Evolutionary conservation across 2,113 vertebrate genomes (phyloP).

Genomic region (Bubo scandiacus): DNA sequence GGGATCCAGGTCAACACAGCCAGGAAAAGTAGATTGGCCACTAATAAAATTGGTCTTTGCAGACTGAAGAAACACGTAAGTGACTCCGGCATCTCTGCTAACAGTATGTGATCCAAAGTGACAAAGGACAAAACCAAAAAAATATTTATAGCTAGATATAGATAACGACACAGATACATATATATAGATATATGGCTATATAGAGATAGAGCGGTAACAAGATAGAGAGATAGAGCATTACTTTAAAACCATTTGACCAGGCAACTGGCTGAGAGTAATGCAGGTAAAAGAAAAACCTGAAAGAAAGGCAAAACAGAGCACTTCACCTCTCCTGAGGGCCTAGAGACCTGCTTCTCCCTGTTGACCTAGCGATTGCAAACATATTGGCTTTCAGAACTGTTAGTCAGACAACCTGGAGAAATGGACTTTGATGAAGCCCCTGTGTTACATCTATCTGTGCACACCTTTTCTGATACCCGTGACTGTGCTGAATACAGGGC

Average conservation of each 20-base stretch:
- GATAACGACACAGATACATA: not conserved
- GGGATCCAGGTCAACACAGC: not conserved
- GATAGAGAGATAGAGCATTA: not conserved
- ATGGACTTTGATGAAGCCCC: not conserved
- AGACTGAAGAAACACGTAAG: not conserved
- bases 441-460: no score
- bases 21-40: not conserved
- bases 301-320: not conserved
- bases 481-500: not conserved
- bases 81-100: not conserved
- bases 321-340: not conserved
- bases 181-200: not conserved
- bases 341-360: not conserved
- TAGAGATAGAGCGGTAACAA: not conserved
- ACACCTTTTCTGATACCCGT: not conserved
- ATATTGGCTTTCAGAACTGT: not conserved
- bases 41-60: not conserved
- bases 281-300: not conserved
- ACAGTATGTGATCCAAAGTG: not conserved
- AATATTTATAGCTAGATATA: not conserved
- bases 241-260: not conserved
- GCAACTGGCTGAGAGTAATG: not conserved
- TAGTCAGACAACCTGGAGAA: not conserved
- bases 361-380: not conserved
- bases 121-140: not conserved